A percentile compares a stretch with the other conserved stretches of the same genome.
These are phyloP conservation scores for Spodoptera exigua DNA, from an alignment of 2,888 invertebrate genomes.

Conservation along the genomic window DNA sequence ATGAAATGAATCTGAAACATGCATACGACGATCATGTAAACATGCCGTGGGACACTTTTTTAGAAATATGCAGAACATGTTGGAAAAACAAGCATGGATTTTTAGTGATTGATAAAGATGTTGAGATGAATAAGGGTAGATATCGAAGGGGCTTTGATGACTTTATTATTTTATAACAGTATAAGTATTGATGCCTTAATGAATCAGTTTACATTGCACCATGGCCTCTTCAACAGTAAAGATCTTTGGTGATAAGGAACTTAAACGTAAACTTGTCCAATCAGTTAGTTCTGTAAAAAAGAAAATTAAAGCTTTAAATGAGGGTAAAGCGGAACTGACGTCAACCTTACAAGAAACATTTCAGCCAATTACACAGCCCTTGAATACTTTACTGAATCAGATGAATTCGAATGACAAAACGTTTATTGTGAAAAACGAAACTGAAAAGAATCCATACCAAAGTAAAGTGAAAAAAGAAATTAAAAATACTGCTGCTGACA, in stretches of 20 bases:
- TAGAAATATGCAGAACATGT: constrained; percentile 13
- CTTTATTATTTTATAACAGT: too few species aligned
- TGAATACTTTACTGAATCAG: too few species aligned
- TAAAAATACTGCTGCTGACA: too few species aligned
- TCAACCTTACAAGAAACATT: constrained; percentile 7
- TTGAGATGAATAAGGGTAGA: constrained; percentile 16
- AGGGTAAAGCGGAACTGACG: constrained; percentile 5
- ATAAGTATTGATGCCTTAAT: too few species aligned
- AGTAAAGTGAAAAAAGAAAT: too few species aligned
- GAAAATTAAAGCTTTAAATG: constrained; percentile 10
- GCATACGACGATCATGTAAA: constrained; percentile 61
- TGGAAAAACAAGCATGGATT: constrained; percentile 17
- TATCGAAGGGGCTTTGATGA: constrained; percentile 31
- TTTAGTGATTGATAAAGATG: constrained; percentile 24
- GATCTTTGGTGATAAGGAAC: too few species aligned
- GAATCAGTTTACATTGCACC: too few species aligned
- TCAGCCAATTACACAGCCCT: constrained; percentile 9
- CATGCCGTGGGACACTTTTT: constrained; percentile 50
- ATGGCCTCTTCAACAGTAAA: too few species aligned
- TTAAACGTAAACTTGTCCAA: constrained; percentile 4
- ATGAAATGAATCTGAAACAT: constrained; percentile 59
- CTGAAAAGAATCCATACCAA: too few species aligned
- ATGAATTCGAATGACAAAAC: too few species aligned
- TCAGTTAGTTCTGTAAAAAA: constrained; percentile 5
- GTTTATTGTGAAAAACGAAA: too few species aligned